Percentiles rank a stretch among this genome's conserved stretches.
Conservation (phyloP, 2,797 vertebrate species). For the Enteromius radiatus region DNA sequence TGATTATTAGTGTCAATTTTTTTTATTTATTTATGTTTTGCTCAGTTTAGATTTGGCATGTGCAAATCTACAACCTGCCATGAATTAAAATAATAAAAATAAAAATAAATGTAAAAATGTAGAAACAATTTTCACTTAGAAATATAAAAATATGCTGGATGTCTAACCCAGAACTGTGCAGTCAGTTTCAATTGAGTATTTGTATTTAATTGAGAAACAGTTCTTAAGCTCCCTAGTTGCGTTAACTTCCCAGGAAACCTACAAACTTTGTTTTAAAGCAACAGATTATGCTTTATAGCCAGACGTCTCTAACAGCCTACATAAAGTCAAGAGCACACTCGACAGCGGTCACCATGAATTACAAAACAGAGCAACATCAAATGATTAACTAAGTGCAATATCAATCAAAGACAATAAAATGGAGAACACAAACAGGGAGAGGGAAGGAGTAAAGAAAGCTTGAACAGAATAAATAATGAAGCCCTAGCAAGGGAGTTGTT, state of each 20-base stretch:
- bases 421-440: constrained; percentile 53
- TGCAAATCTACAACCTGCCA: background rate
- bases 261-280: constrained; percentile 38
- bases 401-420: constrained; percentile 62
- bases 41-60: background rate
- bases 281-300: constrained; percentile 49
- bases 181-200: constrained; percentile 28
- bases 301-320: constrained; percentile 26
- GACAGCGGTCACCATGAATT: constrained; percentile 46
- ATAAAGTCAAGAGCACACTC: constrained; percentile 56
- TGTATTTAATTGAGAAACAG: constrained; percentile 33
- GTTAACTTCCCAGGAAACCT: constrained; percentile 42
- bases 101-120: background rate
- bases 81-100: background rate
- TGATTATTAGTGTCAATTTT: background rate
- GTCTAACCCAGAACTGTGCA: constrained; percentile 1
- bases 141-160: background rate
- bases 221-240: constrained; percentile 27
- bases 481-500: constrained; percentile 85
- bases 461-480: constrained; percentile 94
- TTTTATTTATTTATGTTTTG: background rate
- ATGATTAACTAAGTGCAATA: constrained; percentile 65
- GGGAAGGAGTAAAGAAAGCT: constrained; percentile 80
- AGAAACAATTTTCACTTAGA: background rate
- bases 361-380: constrained; percentile 57